A percentile compares a stretch with the other conserved stretches of the same genome.
phyloP scores from a whole-genome alignment of 2,113 vertebrate genomes.

The sheep (Ovis aries) region ARS-UI_Ramb_v3.0 NC_056062.1:54987001-54987500 shows the following conservation, averaged over 20 bases:
- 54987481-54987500: background rate
- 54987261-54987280: background rate
- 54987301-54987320: background rate
- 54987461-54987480: background rate
- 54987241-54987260: background rate
- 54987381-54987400: background rate
- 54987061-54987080: background rate
- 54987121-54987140: background rate
- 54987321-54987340: background rate
- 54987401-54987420: background rate
- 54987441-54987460: background rate
- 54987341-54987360: background rate
- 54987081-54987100: accelerated
- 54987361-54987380: background rate
- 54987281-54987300: background rate
- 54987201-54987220: background rate
- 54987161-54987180: background rate
- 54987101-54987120: background rate
- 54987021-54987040: background rate
- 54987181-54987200: background rate
- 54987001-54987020: background rate
- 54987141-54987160: background rate
- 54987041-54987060: background rate
- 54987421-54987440: background rate
- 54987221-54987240: background rate